phyloP scores from a whole-genome alignment of 2,113 vertebrate genomes.

The Nasalis larvatus region DNA sequence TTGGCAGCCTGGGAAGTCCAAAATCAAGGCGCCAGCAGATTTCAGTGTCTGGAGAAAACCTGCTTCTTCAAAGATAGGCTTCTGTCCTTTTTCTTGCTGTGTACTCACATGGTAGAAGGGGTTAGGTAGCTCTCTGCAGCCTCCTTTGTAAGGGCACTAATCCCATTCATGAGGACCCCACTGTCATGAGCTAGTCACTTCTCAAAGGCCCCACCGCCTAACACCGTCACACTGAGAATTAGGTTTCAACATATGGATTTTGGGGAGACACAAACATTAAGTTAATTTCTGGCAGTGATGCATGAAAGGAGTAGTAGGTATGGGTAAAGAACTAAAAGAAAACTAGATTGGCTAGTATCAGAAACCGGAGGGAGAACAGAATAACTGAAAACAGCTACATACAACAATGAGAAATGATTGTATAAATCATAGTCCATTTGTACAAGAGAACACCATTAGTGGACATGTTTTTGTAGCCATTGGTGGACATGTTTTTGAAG shows the following conservation, averaged over 20 bases:
- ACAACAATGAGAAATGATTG: neutral
- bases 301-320: neutral
- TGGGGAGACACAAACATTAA: neutral
- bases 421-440: neutral
- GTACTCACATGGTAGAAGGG: neutral
- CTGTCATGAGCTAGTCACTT: neutral
- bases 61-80: neutral
- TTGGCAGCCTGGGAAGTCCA: neutral
- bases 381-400: neutral
- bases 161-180: too few relatives aligned
- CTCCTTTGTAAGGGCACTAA: neutral
- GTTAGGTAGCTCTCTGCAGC: too few relatives aligned
- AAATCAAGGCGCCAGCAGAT: neutral
- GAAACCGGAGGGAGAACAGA: neutral
- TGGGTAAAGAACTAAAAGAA: neutral
- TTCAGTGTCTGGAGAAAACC: neutral
- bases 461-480: neutral
- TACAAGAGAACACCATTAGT: neutral
- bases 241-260: neutral
- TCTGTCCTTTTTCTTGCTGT: neutral
- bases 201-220: neutral
- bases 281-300: neutral
- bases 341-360: neutral
- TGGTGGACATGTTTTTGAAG: neutral
- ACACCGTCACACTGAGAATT: neutral